Evolutionary conservation across 2,113 vertebrate species (phyloP).

Genomic region (Tetrax tetrax): DNA sequence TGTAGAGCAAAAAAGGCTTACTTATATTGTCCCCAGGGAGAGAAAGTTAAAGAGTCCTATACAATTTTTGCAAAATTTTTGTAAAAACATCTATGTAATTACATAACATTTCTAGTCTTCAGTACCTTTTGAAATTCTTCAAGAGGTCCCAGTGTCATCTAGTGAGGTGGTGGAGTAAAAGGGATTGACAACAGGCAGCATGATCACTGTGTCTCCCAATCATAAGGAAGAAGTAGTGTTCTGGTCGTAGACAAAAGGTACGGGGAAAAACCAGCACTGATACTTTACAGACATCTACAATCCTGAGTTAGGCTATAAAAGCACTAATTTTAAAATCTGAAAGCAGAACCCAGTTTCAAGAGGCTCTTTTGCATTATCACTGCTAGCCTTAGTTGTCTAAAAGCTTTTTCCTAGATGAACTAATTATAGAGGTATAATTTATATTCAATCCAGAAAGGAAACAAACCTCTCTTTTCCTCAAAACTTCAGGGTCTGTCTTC

Average conservation of each 20-base stretch:
- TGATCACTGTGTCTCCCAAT: not conserved
- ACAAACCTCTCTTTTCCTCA: not conserved
- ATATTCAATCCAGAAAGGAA: not conserved
- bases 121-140: not conserved
- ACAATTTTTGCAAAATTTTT: not conserved
- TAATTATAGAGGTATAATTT: not conserved
- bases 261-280: not conserved
- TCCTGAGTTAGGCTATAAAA: not conserved
- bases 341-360: not conserved
- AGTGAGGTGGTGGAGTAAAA: not conserved
- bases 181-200: not conserved
- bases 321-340: not conserved
- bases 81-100: accelerated
- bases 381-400: not conserved
- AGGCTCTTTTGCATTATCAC: not conserved
- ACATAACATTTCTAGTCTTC: not conserved
- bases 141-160: not conserved
- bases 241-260: not conserved
- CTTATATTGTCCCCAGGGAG: not conserved
- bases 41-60: not conserved
- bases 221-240: not conserved
- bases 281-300: not conserved
- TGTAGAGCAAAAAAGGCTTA: not conserved
- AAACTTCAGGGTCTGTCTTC: not conserved
- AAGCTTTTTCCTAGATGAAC: not conserved